These are phyloP conservation scores for Anseranas semipalmata DNA, from an alignment of 2,113 vertebrate species.

Conservation along the genomic window DNA sequence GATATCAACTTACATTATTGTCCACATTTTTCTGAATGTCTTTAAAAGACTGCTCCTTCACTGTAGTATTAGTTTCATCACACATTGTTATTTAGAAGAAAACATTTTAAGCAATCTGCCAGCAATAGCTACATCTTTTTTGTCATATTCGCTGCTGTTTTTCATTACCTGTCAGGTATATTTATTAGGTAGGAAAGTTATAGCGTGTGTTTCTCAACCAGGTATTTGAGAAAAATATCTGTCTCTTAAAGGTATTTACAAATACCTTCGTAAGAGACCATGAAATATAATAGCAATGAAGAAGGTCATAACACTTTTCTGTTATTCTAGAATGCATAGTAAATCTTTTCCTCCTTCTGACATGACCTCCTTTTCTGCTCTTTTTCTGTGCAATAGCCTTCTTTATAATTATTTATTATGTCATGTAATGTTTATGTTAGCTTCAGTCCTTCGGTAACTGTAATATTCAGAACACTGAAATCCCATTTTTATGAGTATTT, in stretches of 20 bases:
- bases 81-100: not conserved
- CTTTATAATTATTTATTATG: not conserved
- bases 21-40: not conserved
- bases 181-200: constrained; percentile 49
- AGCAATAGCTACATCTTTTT: not conserved
- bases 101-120: not conserved
- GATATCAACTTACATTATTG: not conserved
- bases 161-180: not conserved
- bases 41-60: not conserved
- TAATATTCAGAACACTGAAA: not conserved
- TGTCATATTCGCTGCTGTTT: constrained; percentile 13
- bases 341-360: not conserved
- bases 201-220: constrained; percentile 14
- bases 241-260: not conserved
- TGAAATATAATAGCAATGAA: not conserved
- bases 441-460: not conserved
- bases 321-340: not conserved
- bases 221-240: not conserved
- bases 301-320: not conserved
- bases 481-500: not conserved
- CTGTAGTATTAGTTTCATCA: not conserved
- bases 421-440: not conserved
- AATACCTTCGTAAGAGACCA: not conserved
- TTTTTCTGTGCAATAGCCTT: not conserved
- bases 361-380: not conserved